Percentiles rank a stretch among this genome's conserved stretches.
phyloP scores from a whole-genome alignment of 2,113 vertebrate genomes.

The Dasypus novemcinctus region DNA sequence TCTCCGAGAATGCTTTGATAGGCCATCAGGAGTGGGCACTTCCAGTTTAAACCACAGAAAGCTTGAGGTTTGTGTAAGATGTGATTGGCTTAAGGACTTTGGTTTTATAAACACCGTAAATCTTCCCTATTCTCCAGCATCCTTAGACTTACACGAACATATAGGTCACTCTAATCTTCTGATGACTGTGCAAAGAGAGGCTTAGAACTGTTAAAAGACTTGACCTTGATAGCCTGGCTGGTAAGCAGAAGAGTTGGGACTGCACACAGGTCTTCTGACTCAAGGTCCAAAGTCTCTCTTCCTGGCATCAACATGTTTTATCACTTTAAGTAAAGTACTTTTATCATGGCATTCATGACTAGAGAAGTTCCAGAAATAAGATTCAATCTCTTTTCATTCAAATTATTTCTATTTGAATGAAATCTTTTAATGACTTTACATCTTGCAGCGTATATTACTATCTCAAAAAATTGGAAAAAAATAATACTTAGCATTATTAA shows the following conservation, averaged over 20 bases:
- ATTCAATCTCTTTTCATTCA: background rate
- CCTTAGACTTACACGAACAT: background rate
- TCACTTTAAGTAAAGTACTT: background rate
- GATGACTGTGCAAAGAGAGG: background rate
- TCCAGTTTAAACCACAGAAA: background rate
- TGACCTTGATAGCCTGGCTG: background rate
- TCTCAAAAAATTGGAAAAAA: background rate
- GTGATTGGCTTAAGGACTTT: background rate
- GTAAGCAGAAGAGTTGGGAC: slow-evolving; percentile 11
- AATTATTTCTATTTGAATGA: slow-evolving; percentile 11
- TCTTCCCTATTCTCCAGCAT: background rate
- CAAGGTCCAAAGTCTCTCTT: slow-evolving; percentile 61
- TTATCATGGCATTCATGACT: background rate
- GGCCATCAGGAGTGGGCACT: background rate
- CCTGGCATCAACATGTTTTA: background rate
- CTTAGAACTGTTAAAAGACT: background rate
- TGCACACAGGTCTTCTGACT: slow-evolving; percentile 65
- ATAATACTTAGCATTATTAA: background rate
- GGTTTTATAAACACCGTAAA: background rate
- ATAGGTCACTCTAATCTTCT: background rate
- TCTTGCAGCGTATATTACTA: background rate
- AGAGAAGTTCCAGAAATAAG: background rate
- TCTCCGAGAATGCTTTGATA: background rate
- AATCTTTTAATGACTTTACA: background rate
- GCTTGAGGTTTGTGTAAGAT: background rate